Evolutionary conservation across 2,888 invertebrate genomes (phyloP).

Genomic region (Papilio protenor): DNA sequence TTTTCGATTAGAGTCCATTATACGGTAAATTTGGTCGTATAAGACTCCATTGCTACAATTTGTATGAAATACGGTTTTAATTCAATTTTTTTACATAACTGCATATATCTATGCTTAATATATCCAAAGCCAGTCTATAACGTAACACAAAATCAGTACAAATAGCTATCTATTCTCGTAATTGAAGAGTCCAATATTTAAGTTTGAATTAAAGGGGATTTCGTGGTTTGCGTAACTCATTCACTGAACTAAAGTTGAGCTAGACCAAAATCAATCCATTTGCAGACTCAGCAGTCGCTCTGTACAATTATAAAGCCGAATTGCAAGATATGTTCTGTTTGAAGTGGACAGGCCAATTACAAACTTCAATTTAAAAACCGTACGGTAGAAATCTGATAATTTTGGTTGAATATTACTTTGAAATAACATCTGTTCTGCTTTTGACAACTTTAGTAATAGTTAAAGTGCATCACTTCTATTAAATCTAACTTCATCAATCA

Average conservation of each 20-base stretch:
- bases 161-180: background rate
- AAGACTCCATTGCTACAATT: background rate
- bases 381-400: background rate
- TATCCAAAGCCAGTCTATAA: background rate
- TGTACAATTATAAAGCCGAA: slow-evolving; percentile 16
- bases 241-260: slow-evolving; percentile 10
- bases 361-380: background rate
- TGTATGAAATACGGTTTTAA: background rate
- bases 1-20: background rate
- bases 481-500: too few relatives aligned
- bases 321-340: slow-evolving; percentile 8
- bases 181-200: slow-evolving; percentile 8
- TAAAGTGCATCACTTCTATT: too few relatives aligned
- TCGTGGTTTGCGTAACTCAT: slow-evolving; percentile 16
- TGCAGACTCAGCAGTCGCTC: slow-evolving; percentile 17
- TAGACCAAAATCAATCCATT: slow-evolving; percentile 29
- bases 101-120: background rate
- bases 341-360: slow-evolving; percentile 2
- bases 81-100: background rate
- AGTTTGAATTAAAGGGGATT: slow-evolving; percentile 27
- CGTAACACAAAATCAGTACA: background rate
- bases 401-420: background rate
- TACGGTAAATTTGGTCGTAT: too few relatives aligned
- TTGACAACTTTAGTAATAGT: too few relatives aligned
- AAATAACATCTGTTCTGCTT: background rate